phyloP scores from a whole-genome alignment of 2,797 vertebrate genomes.

The Lacerta agilis region DNA sequence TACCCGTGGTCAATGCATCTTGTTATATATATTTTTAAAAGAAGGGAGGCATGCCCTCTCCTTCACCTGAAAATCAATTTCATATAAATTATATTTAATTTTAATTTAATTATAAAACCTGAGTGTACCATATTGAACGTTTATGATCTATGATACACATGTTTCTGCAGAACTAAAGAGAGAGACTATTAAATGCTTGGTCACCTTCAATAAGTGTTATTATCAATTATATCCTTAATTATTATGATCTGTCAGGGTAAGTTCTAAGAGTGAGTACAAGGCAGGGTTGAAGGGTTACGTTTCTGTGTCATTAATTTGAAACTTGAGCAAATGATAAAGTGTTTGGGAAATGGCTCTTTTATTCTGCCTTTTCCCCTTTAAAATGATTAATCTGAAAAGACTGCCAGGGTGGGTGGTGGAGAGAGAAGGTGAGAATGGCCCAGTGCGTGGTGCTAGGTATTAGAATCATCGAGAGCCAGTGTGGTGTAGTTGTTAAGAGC shows the following conservation, averaged over 20 bases:
- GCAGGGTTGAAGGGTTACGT: constrained; percentile 36
- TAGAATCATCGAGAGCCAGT: no score
- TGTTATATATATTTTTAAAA: constrained; percentile 34
- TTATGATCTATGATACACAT: constrained; percentile 43
- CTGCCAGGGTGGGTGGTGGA: not conserved
- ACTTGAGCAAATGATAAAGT: constrained; percentile 36
- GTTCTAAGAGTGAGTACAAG: constrained; percentile 51
- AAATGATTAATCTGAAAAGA: constrained; percentile 41
- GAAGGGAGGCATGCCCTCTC: constrained; percentile 50
- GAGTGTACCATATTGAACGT: constrained; percentile 46
- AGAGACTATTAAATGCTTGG: constrained; percentile 62
- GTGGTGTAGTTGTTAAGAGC: no score
- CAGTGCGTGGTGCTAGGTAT: constrained; percentile 1
- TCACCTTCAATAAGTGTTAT: constrained; percentile 56
- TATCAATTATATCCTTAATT: constrained; percentile 68
- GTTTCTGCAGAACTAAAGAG: constrained; percentile 47
- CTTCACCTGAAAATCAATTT: constrained; percentile 64
- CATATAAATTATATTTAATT: constrained; percentile 52
- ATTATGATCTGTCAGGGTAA: constrained; percentile 56
- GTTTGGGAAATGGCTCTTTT: constrained; percentile 49
- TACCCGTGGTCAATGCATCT: constrained; percentile 50
- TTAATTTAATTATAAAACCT: constrained; percentile 65
- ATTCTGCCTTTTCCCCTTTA: constrained; percentile 37
- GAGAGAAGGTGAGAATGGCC: constrained; percentile 2
- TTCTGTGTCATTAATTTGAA: constrained; percentile 60